phyloP scores from a whole-genome alignment of 1,140 invertebrate species.

The Berghia stephanieae region DNA sequence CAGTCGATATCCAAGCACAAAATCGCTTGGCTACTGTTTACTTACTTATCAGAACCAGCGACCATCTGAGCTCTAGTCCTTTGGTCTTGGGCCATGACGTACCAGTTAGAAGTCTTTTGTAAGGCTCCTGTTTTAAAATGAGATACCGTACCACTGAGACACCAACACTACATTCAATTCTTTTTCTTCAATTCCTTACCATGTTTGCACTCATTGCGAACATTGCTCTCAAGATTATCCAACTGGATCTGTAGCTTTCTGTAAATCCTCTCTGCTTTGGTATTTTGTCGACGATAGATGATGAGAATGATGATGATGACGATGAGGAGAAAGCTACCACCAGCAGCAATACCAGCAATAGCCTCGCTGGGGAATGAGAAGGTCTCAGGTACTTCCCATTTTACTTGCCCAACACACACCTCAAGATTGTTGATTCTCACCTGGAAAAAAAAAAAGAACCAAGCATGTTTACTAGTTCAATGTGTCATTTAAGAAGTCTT shows the following conservation, averaged over 20 bases:
- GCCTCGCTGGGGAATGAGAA: constrained; percentile 77
- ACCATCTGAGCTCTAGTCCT: no score
- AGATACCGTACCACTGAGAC: no score
- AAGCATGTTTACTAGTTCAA: no score
- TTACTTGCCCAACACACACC: constrained; percentile 85
- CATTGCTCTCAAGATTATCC: constrained; percentile 98
- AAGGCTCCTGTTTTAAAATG: no score
- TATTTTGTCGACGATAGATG: constrained; percentile 89
- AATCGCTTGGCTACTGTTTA: no score
- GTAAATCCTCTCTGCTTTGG: constrained; percentile 94
- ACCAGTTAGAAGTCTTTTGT: no score
- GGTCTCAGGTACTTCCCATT: constrained; percentile 86
- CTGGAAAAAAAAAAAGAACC: constrained; percentile 42
- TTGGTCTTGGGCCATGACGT: no score
- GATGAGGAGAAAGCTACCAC: constrained; percentile 83
- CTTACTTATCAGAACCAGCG: no score
- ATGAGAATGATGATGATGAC: constrained; percentile 86
- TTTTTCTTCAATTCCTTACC: constrained; percentile 70
- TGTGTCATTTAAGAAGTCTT: no score
- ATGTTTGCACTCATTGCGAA: constrained; percentile 96
- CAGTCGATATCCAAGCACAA: no score
- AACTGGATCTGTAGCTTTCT: constrained; percentile 98
- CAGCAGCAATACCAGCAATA: constrained; percentile 65
- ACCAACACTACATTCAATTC: no score
- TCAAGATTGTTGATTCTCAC: constrained; percentile 84